These are phyloP conservation scores for Sminthurides aquaticus DNA, from an alignment of 2,888 invertebrate species.

Conservation along the genomic window DNA sequence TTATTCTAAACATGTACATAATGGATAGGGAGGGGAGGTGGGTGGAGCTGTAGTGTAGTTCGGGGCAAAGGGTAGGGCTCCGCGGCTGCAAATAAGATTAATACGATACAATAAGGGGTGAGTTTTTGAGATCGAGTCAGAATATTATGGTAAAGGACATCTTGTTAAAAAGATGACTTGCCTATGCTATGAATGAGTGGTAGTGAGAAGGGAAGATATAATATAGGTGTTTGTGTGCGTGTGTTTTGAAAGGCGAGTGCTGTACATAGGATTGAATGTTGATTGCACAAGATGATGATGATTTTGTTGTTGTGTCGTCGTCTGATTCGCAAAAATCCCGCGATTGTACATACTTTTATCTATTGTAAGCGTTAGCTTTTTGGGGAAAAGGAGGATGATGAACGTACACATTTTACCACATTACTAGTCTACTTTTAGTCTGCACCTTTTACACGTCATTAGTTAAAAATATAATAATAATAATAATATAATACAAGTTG, in stretches of 20 bases:
- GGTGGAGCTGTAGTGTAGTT: too few relatives aligned
- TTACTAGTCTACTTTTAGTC: slow-evolving; percentile 25
- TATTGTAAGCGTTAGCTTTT: too few relatives aligned
- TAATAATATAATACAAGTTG: background rate
- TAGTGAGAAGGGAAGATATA: too few relatives aligned
- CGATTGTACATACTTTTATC: too few relatives aligned
- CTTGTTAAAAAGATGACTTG: background rate
- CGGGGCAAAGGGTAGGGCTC: too few relatives aligned
- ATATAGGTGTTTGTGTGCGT: background rate
- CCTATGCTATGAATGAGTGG: too few relatives aligned
- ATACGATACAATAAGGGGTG: too few relatives aligned
- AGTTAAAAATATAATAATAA: too few relatives aligned
- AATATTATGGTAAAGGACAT: background rate
- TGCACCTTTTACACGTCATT: slow-evolving; percentile 16
- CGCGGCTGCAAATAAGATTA: too few relatives aligned
- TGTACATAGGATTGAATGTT: background rate
- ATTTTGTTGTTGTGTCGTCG: background rate
- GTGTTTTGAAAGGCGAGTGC: background rate
- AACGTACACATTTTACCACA: slow-evolving; percentile 17
- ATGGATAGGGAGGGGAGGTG: too few relatives aligned
- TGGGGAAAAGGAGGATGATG: background rate
- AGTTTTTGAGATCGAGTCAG: background rate
- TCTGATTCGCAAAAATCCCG: background rate
- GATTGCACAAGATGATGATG: background rate
- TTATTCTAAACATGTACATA: too few relatives aligned